Evolutionary conservation across 1,140 invertebrate species (phyloP).

Genomic region (Ostrea denselamellosa): DNA sequence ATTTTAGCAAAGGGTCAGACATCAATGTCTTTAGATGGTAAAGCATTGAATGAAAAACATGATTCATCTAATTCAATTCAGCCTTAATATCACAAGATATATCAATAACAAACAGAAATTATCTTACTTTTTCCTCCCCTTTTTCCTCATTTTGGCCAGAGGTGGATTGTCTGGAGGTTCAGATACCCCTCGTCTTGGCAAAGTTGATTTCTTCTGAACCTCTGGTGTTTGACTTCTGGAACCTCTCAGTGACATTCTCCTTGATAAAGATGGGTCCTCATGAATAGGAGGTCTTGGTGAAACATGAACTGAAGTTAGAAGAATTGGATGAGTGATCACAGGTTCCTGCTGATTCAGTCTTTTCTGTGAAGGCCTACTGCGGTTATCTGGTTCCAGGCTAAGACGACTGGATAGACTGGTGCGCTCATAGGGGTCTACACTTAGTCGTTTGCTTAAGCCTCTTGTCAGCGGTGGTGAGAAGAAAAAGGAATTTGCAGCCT

Average conservation of each 20-base stretch:
- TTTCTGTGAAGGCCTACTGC: not conserved
- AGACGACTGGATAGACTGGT: constrained; percentile 26
- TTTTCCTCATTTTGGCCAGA: not conserved
- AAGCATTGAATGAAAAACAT: too few relatives aligned
- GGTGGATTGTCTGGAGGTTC: constrained; percentile 18
- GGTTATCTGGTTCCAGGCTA: not conserved
- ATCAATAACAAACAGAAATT: not conserved
- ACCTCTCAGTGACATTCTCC: constrained; percentile 17
- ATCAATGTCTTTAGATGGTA: too few relatives aligned
- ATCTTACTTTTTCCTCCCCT: constrained; percentile 29
- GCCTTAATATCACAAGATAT: too few relatives aligned
- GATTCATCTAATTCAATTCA: too few relatives aligned
- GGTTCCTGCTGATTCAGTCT: not conserved
- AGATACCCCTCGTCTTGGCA: constrained; percentile 7
- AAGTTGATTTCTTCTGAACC: not conserved
- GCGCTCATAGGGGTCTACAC: not conserved
- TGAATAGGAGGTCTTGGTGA: constrained; percentile 1
- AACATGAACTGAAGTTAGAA: not conserved
- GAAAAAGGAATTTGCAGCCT: constrained; percentile 24
- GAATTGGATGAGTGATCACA: not conserved
- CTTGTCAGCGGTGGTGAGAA: constrained; percentile 46
- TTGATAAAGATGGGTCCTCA: not conserved
- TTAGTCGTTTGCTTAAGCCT: constrained; percentile 18
- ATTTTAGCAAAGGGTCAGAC: too few relatives aligned
- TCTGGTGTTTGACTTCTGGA: constrained; percentile 21